Evolutionary conservation across 2,113 vertebrate genomes (phyloP).

Genomic region (Burhinus oedicnemus): DNA sequence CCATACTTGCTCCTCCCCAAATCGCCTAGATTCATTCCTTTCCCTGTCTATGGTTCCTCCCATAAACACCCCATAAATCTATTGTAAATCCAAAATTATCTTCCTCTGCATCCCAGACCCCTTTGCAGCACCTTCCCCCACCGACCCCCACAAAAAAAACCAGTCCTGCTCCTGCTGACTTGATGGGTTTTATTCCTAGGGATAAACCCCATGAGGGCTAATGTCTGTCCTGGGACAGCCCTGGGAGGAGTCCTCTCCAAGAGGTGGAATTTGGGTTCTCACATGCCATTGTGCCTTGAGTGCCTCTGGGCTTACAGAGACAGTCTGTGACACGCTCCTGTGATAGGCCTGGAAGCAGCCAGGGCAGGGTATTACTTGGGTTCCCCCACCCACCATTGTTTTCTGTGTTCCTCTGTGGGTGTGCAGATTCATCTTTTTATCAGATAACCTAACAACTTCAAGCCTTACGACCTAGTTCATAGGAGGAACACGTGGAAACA

Average conservation of each 20-base stretch:
- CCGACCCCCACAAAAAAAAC: too few species aligned
- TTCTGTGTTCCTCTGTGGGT: too few species aligned
- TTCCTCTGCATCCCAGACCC: too few species aligned
- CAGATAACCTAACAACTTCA: too few species aligned
- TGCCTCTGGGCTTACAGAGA: not conserved
- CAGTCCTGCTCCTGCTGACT: not conserved
- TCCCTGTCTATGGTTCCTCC: not conserved
- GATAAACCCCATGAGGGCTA: not conserved
- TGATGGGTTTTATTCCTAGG: not conserved
- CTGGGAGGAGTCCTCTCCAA: not conserved
- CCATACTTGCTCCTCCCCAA: not conserved
- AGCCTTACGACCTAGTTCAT: too few species aligned
- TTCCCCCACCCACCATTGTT: too few species aligned
- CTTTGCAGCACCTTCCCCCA: not conserved
- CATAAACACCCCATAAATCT: not conserved
- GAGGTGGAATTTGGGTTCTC: not conserved
- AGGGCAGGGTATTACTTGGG: too few species aligned
- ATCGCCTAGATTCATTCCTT: not conserved
- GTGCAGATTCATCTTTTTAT: too few species aligned
- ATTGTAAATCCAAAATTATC: not conserved
- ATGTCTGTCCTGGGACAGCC: not conserved
- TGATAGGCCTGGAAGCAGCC: too few species aligned
- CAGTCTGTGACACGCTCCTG: too few species aligned
- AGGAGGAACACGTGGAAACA: not conserved
- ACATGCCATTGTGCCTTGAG: not conserved